Base-by-base conservation (phyloP, 2,888 invertebrate species). In the Seira musarum region DNA sequence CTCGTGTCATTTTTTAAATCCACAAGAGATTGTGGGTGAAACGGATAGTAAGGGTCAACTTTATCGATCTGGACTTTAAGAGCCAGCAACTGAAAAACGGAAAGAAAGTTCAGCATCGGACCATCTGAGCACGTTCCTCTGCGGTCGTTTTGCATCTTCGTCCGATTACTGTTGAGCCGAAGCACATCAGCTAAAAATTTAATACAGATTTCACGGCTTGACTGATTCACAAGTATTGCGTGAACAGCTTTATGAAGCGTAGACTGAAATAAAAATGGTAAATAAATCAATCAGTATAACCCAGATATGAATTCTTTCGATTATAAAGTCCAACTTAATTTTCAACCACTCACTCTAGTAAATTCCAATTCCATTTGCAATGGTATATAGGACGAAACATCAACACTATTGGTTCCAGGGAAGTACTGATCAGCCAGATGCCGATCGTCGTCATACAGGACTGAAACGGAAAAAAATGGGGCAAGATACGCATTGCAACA, bases 361-460 rank as follows among this genome's bases (percentile, higher is more conserved):
- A 93, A 93, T 87, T 96, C 95, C 84, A 97, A 90, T 88, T 95
- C 95, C 87, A 94, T 92, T 87, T 95, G 95, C 53, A 96, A 88
- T 0, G 93, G 92, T 85, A 93, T 91, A 83, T 93, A 93, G 71
- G 94, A 90, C 81, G 92, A 92, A 83, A 92, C 92, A 88, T 94
- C 93, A 40, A 91, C 90, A 0, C 91, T 87, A 0, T 90, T 89
- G 81, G 92, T 92, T 1, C 91, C 91, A 46, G 90, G 90, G 88
- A 93, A 92, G 87, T 92, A 93, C 83, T 92, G 93, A 87, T 96
- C 95, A 0, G 95, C 95, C n/a, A 96, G 93, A 85, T 94, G 93
- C 0, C 94, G 95, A 88, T 96, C 95, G 89, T 98, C 98, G 88
- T 98, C 98, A 49, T 95, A 96, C 89, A 98, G 96, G 1, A 97